Evolutionary conservation across 2,113 vertebrate species (phyloP).

Genomic region (Stigmatopora nigra): DNA sequence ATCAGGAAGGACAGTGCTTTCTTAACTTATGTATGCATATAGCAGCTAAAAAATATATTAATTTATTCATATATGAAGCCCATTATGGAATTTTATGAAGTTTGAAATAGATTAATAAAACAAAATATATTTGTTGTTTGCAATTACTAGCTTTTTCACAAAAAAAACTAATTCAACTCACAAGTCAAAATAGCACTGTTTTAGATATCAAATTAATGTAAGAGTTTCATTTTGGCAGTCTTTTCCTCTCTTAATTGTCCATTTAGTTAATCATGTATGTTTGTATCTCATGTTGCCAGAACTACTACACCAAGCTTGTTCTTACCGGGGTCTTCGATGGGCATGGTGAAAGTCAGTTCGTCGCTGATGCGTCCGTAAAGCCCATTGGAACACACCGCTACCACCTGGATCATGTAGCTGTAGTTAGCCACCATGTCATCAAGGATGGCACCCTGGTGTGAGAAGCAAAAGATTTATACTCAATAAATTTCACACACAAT

Average conservation of each 20-base stretch:
- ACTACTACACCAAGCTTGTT: slow-evolving; percentile 25
- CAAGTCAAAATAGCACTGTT: not conserved
- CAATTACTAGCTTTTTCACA: too few relatives aligned
- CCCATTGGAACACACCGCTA: slow-evolving; percentile 87
- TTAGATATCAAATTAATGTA: not conserved
- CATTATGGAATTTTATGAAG: too few relatives aligned
- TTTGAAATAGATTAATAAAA: too few relatives aligned
- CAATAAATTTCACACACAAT: not conserved
- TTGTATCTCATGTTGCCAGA: not conserved
- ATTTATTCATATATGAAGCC: too few relatives aligned
- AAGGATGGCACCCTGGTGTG: slow-evolving; percentile 87
- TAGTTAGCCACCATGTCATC: slow-evolving; percentile 82
- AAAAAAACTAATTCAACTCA: not conserved
- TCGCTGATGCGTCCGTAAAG: slow-evolving; percentile 85
- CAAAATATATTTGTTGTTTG: too few relatives aligned
- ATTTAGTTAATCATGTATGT: not conserved
- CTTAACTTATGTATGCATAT: not conserved
- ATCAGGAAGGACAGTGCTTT: not conserved
- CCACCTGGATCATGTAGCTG: slow-evolving; percentile 88
- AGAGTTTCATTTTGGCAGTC: not conserved
- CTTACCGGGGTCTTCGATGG: slow-evolving; percentile 83
- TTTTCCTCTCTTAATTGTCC: not conserved
- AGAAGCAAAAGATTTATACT: slow-evolving; percentile 6
- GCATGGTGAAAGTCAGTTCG: slow-evolving; percentile 79
- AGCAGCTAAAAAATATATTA: too few relatives aligned